Conservation (phyloP, 2,888 invertebrate species). For the Nomada goodeniana region DNA sequence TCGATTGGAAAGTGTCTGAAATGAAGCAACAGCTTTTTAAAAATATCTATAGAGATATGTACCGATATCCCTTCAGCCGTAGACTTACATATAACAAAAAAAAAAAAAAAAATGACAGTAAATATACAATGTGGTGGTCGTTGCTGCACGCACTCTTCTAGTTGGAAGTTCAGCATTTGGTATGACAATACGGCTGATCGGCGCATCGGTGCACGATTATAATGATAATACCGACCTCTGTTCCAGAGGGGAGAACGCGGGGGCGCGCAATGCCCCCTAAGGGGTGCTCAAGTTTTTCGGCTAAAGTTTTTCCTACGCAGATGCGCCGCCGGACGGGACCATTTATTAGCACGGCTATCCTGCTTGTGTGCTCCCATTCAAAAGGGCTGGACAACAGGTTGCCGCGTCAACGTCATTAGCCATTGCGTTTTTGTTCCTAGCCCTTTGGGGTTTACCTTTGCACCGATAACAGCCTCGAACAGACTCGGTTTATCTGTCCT, state of each 20-base stretch:
- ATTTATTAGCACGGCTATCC: slow-evolving; percentile 80
- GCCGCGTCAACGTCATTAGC: slow-evolving; percentile 79
- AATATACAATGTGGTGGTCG: neutral
- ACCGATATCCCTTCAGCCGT: neutral
- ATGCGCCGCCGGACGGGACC: slow-evolving; percentile 78
- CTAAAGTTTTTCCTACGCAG: slow-evolving; percentile 78
- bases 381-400: slow-evolving; percentile 81
- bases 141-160: slow-evolving; percentile 47
- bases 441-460: slow-evolving; percentile 59
- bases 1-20: neutral
- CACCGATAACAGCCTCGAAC: slow-evolving; percentile 55
- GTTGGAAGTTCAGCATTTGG: slow-evolving; percentile 79
- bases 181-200: slow-evolving; percentile 82
- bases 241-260: slow-evolving; percentile 65
- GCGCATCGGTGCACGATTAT: slow-evolving; percentile 83
- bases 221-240: slow-evolving; percentile 80
- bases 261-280: slow-evolving; percentile 67
- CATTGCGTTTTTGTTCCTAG: slow-evolving; percentile 64
- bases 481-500: slow-evolving; percentile 50
- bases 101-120: slow-evolving; percentile 6
- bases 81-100: neutral
- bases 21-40: neutral
- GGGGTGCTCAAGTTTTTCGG: slow-evolving; percentile 76
- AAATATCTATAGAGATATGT: neutral
- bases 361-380: slow-evolving; percentile 72